phyloP scores from a whole-genome alignment of 2,113 vertebrate species.

The Buteo buteo region DNA sequence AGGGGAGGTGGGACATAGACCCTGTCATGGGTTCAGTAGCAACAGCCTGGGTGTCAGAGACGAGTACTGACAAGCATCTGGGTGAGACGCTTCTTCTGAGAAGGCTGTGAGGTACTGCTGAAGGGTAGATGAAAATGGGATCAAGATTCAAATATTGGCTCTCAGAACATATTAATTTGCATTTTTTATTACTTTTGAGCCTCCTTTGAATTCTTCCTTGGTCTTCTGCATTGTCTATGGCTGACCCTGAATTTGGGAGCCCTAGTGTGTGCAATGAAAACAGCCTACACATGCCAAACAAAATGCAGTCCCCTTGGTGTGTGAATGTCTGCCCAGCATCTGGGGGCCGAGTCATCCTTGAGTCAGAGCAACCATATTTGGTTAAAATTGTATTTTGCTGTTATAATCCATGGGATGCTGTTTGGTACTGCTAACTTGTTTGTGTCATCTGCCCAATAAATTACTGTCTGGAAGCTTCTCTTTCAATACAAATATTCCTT shows the following conservation, averaged over 20 bases:
- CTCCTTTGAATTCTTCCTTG: background rate
- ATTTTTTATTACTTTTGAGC: background rate
- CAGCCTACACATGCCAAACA: background rate
- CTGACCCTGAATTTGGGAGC: background rate
- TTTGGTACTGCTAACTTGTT: background rate
- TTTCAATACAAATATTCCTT: background rate
- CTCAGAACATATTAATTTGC: background rate
- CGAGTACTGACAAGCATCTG: background rate
- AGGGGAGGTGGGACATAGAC: background rate
- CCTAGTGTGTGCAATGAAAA: background rate
- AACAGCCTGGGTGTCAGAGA: background rate
- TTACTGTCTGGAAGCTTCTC: background rate
- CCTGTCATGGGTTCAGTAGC: background rate
- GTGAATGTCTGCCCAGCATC: background rate
- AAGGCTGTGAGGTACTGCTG: background rate
- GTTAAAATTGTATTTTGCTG: background rate
- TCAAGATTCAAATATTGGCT: background rate
- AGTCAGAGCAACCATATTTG: background rate
- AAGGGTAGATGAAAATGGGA: background rate
- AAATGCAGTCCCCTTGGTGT: background rate
- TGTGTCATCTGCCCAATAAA: background rate
- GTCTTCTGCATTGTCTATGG: background rate
- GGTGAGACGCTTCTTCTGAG: background rate
- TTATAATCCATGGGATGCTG: background rate
- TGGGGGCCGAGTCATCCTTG: background rate